Evolutionary conservation across 2,113 vertebrate species (phyloP).

Genomic region (Mus pahari): DNA sequence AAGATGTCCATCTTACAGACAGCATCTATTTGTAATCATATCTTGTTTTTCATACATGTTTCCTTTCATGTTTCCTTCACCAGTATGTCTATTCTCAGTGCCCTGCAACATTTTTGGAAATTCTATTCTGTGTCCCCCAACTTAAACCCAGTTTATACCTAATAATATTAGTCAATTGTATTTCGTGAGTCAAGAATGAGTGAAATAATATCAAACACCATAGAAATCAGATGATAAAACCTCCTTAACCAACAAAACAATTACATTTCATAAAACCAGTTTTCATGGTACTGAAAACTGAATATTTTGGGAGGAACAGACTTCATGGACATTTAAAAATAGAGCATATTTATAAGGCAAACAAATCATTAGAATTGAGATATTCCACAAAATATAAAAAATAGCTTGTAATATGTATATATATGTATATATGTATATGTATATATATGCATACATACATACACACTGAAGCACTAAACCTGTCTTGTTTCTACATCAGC

Average conservation of each 20-base stretch:
- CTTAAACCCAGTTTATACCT: neutral
- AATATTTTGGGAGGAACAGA: neutral
- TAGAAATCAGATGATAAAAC: neutral
- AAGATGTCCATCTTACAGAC: neutral
- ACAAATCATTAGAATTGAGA: neutral
- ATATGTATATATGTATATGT: no score
- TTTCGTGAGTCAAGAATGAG: neutral
- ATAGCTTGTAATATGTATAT: neutral
- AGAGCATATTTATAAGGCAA: neutral
- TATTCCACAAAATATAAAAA: neutral
- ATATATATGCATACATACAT: no score
- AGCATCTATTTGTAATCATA: neutral
- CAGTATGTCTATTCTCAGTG: neutral
- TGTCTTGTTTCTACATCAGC: neutral
- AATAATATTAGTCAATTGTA: neutral
- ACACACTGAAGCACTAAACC: neutral
- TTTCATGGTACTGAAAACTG: neutral
- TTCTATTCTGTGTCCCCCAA: neutral
- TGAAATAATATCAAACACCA: neutral
- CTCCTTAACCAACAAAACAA: neutral
- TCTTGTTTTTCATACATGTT: neutral
- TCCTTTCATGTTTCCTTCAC: neutral
- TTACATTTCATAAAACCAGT: neutral
- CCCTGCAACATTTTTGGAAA: neutral
- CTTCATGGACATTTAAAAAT: neutral